phyloP scores from a whole-genome alignment of 2,888 invertebrate genomes.

The Hyles lineata region DNA sequence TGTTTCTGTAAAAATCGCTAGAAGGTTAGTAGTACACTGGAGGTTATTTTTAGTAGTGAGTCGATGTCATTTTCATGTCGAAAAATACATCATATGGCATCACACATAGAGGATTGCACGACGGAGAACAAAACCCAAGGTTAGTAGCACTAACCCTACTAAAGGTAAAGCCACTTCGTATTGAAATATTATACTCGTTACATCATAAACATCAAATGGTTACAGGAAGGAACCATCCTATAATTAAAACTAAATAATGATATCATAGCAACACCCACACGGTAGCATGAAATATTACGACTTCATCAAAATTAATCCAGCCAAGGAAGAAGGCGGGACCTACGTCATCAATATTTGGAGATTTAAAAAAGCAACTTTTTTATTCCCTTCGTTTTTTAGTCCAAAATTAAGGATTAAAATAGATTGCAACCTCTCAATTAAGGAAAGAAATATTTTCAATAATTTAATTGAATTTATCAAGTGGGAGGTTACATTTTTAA shows the following conservation, averaged over 20 bases:
- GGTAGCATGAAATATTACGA: conserved; percentile 71
- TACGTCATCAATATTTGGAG: conserved; percentile 55
- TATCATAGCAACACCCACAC: conserved; percentile 65
- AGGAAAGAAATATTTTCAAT: conserved; percentile 54
- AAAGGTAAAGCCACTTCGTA: no score
- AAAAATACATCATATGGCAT: no score
- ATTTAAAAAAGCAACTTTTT: conserved; percentile 43
- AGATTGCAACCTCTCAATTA: conserved; percentile 66
- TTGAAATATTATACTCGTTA: neutral
- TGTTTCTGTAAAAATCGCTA: no score
- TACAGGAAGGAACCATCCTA: neutral
- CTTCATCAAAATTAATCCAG: conserved; percentile 64
- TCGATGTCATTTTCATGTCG: no score
- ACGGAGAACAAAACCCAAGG: no score
- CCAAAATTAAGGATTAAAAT: conserved; percentile 46
- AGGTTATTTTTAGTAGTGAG: no score
- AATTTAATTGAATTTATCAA: conserved; percentile 44
- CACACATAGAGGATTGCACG: no score
- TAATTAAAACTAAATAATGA: conserved; percentile 63
- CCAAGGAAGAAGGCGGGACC: conserved; percentile 61
- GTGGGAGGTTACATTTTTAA: neutral
- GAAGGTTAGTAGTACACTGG: no score
- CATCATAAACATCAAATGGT: neutral
- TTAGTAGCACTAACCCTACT: no score
- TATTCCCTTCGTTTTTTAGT: neutral